These are phyloP conservation scores for Sebastiscus albofasciatus DNA, from an alignment of 2,797 vertebrate species.

Conservation along the genomic window DNA sequence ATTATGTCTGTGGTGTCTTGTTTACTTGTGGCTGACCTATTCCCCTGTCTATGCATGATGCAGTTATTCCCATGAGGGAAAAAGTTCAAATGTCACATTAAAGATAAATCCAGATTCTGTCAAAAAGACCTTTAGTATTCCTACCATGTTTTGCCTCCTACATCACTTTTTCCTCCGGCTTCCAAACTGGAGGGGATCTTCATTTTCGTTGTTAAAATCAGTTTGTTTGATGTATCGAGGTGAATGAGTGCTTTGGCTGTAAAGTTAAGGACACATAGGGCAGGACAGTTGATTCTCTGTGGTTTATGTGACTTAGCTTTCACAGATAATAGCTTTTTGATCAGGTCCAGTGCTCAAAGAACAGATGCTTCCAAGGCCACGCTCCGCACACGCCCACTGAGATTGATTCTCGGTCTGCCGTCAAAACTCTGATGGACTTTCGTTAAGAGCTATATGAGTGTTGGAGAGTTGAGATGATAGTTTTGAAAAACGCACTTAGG, in stretches of 20 bases:
- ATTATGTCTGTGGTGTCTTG: slow-evolving; percentile 31
- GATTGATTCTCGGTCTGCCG: slow-evolving; percentile 43
- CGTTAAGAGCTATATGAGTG: slow-evolving; percentile 2
- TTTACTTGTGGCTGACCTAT: slow-evolving; percentile 62
- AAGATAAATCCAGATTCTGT: slow-evolving; percentile 48
- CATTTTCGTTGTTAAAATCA: neutral
- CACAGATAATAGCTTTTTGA: slow-evolving; percentile 66
- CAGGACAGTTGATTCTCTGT: slow-evolving; percentile 8
- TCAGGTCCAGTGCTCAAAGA: slow-evolving; percentile 51
- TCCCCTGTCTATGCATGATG: slow-evolving; percentile 45
- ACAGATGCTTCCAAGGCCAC: slow-evolving; percentile 40
- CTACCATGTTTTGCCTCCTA: slow-evolving; percentile 6
- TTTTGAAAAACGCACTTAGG: slow-evolving; percentile 10
- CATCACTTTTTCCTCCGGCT: slow-evolving; percentile 11
- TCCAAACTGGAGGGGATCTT: neutral
- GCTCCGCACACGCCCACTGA: neutral
- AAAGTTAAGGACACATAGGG: neutral
- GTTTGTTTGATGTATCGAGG: neutral
- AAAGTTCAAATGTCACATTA: slow-evolving; percentile 60
- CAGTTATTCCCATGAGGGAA: slow-evolving; percentile 38
- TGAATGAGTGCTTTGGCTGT: neutral
- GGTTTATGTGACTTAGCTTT: slow-evolving; percentile 7
- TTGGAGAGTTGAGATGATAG: slow-evolving; percentile 32
- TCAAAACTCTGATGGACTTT: slow-evolving; percentile 51
- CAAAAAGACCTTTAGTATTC: slow-evolving; percentile 45